A percentile compares a stretch with the other conserved stretches of the same genome.
phyloP scores from a whole-genome alignment of 2,888 invertebrate species.

The Alloscopus bannaensis region DNA sequence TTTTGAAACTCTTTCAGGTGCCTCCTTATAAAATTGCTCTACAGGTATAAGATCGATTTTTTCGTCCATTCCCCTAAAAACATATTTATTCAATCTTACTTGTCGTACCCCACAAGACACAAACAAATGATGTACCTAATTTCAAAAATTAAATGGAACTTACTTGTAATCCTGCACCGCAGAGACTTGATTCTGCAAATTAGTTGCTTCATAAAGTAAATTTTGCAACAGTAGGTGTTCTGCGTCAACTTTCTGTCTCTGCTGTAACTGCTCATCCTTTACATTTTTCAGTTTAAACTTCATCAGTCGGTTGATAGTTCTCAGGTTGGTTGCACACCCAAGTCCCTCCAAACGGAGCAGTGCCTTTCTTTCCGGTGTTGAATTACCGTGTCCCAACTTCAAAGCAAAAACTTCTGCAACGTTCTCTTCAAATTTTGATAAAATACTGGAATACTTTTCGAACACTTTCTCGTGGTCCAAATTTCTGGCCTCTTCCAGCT shows the following conservation, averaged over 20 bases:
- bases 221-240: constrained; percentile 94
- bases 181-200: constrained; percentile 94
- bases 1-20: constrained; percentile 83
- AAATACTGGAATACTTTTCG: constrained; percentile 11
- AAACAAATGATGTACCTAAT: neutral
- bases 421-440: constrained; percentile 47
- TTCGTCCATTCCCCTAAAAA: constrained; percentile 89
- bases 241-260: constrained; percentile 86
- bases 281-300: constrained; percentile 69
- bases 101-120: neutral
- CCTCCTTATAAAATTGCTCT: constrained; percentile 88
- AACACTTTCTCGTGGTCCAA: constrained; percentile 34
- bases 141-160: constrained; percentile 40
- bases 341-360: constrained; percentile 63
- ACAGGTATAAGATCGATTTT: constrained; percentile 90
- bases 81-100: neutral
- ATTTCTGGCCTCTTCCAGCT: constrained; percentile 59
- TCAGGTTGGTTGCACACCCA: constrained; percentile 51
- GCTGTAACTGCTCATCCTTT: constrained; percentile 64
- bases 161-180: constrained; percentile 94
- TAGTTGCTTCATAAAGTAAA: constrained; percentile 93
- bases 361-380: constrained; percentile 46
- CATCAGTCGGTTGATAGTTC: constrained; percentile 67
- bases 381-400: constrained; percentile 17
- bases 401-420: constrained; percentile 47